Percentiles rank a stretch among this genome's conserved stretches.
Conservation (phyloP, 2,113 vertebrate species). For the Nycticebus coucang region DNA sequence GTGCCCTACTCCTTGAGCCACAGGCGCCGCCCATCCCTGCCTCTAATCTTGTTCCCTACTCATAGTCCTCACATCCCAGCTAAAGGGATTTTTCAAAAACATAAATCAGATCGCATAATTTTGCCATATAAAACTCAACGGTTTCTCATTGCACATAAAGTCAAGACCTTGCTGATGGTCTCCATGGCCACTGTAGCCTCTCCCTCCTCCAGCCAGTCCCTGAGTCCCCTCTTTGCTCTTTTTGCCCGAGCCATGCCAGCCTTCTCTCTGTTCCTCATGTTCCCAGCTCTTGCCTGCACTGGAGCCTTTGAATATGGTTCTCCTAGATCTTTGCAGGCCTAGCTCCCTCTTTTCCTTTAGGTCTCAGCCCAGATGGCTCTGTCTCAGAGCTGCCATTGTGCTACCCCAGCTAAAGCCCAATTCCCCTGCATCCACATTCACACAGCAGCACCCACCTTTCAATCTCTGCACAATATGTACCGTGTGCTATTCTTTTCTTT, state of each 20-base stretch:
- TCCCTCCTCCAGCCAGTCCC: not conserved
- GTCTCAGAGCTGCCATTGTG: not conserved
- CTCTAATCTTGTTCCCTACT: not conserved
- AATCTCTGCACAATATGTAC: not conserved
- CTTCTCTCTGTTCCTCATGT: not conserved
- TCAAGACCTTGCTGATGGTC: not conserved
- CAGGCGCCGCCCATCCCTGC: too few relatives aligned
- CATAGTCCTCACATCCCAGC: not conserved
- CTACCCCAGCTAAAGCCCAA: not conserved
- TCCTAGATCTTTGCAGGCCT: not conserved
- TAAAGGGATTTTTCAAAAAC: not conserved
- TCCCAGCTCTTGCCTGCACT: not conserved
- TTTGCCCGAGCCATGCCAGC: not conserved
- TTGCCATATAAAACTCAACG: not conserved
- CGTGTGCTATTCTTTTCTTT: too few relatives aligned
- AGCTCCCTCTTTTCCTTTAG: not conserved
- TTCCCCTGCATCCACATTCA: not conserved
- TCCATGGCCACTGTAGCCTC: not conserved
- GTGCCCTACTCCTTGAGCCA: too few relatives aligned
- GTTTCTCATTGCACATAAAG: not conserved
- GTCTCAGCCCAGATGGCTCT: not conserved
- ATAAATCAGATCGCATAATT: not conserved
- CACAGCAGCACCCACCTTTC: not conserved
- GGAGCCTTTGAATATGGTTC: not conserved
- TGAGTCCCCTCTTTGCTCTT: not conserved